Evolutionary conservation across 1,140 invertebrate genomes (phyloP).

Genomic region (Zaprionus ghesquierei): DNA sequence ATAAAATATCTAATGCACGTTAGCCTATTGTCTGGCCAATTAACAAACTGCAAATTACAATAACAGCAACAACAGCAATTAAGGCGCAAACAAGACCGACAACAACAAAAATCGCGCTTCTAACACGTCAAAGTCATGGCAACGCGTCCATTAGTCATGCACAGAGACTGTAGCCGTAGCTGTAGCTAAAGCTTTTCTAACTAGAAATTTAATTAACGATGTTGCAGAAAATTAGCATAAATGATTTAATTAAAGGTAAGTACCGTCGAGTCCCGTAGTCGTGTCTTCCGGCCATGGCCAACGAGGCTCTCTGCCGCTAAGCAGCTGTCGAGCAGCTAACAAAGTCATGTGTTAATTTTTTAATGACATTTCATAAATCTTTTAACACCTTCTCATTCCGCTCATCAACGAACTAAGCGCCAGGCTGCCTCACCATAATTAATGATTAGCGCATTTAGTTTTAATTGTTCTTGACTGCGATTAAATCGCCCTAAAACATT

Average conservation of each 20-base stretch:
- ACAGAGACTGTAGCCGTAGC: not conserved
- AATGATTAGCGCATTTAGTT: constrained; percentile 10
- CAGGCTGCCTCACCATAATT: not conserved
- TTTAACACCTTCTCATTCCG: constrained; percentile 25
- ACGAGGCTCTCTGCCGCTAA: not conserved
- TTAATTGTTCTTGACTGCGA: constrained; percentile 37
- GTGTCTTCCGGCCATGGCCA: not conserved
- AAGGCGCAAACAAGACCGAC: constrained; percentile 25
- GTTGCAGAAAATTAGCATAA: constrained; percentile 75
- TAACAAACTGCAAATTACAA: constrained; percentile 35
- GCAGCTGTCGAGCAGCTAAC: constrained; percentile 17
- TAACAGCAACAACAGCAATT: constrained; percentile 58
- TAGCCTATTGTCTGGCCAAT: constrained; percentile 13
- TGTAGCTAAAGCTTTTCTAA: not conserved
- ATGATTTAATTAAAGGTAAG: constrained; percentile 80
- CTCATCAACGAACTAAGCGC: not conserved
- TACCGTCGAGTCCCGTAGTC: constrained; percentile 14
- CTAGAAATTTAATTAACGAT: constrained; percentile 70
- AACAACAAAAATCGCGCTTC: constrained; percentile 14
- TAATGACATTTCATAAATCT: constrained; percentile 72
- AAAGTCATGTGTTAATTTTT: constrained; percentile 76
- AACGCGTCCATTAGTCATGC: constrained; percentile 40
- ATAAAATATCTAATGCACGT: not conserved
- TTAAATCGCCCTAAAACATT: constrained; percentile 27
- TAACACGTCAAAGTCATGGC: constrained; percentile 14